These are phyloP conservation scores for Agrochola litura DNA, from an alignment of 2,888 invertebrate genomes.

Conservation along the genomic window DNA sequence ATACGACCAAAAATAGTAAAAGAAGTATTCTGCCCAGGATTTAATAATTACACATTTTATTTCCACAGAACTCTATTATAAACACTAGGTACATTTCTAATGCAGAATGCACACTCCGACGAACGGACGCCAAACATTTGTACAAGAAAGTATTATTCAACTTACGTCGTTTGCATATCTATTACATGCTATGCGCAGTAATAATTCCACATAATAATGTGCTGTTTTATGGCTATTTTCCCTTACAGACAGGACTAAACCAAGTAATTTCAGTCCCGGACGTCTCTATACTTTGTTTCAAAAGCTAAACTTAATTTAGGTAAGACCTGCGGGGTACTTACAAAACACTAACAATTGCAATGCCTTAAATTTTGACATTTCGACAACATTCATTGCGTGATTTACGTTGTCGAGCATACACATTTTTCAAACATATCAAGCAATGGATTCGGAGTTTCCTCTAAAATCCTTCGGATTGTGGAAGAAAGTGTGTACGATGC, in stretches of 20 bases:
- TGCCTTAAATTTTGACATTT: too few relatives aligned
- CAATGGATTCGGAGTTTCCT: too few relatives aligned
- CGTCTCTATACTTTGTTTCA: not conserved
- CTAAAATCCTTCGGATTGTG: too few relatives aligned
- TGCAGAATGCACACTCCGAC: not conserved
- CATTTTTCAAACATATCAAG: too few relatives aligned
- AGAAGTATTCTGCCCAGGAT: not conserved
- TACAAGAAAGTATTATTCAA: not conserved
- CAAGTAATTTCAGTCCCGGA: not conserved
- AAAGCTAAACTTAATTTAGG: not conserved
- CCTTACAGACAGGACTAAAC: not conserved
- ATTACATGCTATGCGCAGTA: not conserved
- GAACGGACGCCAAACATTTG: conserved; percentile 3
- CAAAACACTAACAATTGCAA: too few relatives aligned
- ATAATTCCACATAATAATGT: not conserved
- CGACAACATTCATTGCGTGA: too few relatives aligned
- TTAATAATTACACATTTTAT: not conserved
- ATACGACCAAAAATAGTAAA: not conserved
- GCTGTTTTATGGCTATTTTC: not conserved
- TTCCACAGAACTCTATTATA: not conserved
- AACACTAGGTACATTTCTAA: conserved; percentile 8
- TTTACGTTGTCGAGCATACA: too few relatives aligned
- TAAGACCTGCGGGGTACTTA: not conserved
- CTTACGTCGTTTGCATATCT: conserved; percentile 6
- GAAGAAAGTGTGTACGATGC: too few relatives aligned